Base-by-base conservation (phyloP, 1,140 invertebrate genomes). In the Diorhabda elongata region DNA sequence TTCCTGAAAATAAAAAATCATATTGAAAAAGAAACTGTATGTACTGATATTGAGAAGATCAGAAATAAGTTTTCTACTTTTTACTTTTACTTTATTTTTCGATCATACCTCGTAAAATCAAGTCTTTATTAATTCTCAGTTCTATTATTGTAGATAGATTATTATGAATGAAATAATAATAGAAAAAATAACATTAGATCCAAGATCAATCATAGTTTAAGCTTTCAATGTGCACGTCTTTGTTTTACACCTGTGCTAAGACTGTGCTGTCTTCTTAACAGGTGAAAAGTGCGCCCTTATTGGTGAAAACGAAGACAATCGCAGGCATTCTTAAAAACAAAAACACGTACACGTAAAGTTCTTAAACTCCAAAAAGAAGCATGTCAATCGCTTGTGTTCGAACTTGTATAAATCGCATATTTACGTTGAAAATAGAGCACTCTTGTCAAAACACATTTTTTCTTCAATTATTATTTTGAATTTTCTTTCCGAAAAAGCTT, bases 211-310 rank as follows among this genome's bases (percentile, higher is more conserved):
- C 47, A 52, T 6, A 52, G 47, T 52, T n/a, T n/a, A 11, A 66
- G 63, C 56, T 66, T 67, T 70, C 9, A 11, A 11, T 70, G 56
- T 67, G 69, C 69, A 60, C 62, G 69, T 70, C 61, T 59, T 64
- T 62, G 71, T 66, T 70, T 56, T 60, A 43, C 65, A 67, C 65
- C 44, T 47, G 57, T 67, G 65, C 58, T 67, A 67, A 69, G 68
- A 44, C 62, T 52, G 47, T 52, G 44, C 67, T 80, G 73, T 80
- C 77, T 77, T 79, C 76, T 78, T 85, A 85, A 83, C 84, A 87
- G 86, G 86, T 87, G 86, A 87, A 84, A 87, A 87, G 83, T 86
- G 84, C 82, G 85, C 85, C 82, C 85, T 87, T 80, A 86, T 87
- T 83, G 85, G 85, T 81, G 84, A 83, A 82, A 85, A 84, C 82